These are phyloP conservation scores for Alligator sinensis DNA, from an alignment of 2,113 vertebrate genomes.

Conservation along the genomic window DNA sequence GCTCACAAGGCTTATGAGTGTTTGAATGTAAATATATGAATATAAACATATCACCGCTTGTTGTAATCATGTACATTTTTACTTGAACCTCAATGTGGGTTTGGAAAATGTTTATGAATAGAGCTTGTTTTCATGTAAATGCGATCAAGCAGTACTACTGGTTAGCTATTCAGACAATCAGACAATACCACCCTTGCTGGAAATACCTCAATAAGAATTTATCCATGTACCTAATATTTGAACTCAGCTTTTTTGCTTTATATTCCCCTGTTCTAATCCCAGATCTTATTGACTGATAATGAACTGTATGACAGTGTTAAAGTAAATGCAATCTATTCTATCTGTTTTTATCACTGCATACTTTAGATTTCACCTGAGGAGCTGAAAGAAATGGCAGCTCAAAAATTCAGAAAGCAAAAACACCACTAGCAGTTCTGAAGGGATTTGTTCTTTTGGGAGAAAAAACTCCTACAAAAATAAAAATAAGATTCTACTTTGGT, in stretches of 20 bases:
- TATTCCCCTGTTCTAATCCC: slow-evolving; percentile 63
- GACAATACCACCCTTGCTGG: slow-evolving; percentile 78
- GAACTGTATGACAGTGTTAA: slow-evolving; percentile 47
- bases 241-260: slow-evolving; percentile 69
- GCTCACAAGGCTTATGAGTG: slow-evolving; percentile 73
- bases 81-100: slow-evolving; percentile 76
- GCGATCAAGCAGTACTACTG: slow-evolving; percentile 77
- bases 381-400: slow-evolving; percentile 21
- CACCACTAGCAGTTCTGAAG: slow-evolving; percentile 38
- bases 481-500: slow-evolving; percentile 48
- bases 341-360: slow-evolving; percentile 55
- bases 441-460: not conserved
- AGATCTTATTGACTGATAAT: slow-evolving; percentile 71
- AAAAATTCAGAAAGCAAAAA: slow-evolving; percentile 47
- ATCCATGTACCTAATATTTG: slow-evolving; percentile 75
- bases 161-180: slow-evolving; percentile 79
- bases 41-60: slow-evolving; percentile 77
- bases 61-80: slow-evolving; percentile 79
- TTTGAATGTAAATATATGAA: slow-evolving; percentile 82
- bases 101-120: slow-evolving; percentile 80
- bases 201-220: slow-evolving; percentile 76
- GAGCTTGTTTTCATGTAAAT: slow-evolving; percentile 84
- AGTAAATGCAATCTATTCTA: slow-evolving; percentile 56
- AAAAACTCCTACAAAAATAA: slow-evolving; percentile 29
- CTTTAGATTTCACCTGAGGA: slow-evolving; percentile 57